A percentile compares a stretch with the other conserved stretches of the same genome.
phyloP scores from a whole-genome alignment of 2,888 invertebrate genomes.

The Tuberolachnus salignus region DNA sequence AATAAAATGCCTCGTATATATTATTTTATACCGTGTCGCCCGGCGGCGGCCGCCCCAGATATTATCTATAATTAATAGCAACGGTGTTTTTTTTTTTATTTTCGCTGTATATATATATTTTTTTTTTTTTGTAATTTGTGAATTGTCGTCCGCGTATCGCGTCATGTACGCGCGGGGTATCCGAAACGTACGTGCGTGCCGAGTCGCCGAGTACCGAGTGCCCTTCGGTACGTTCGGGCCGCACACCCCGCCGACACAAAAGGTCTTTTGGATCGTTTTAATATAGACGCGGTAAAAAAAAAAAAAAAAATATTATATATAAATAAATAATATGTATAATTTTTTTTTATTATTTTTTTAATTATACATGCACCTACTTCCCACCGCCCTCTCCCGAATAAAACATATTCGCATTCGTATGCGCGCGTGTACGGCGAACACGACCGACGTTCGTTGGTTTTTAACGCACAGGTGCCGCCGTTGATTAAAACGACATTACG shows the following conservation, averaged over 20 bases:
- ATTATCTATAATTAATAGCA: slow-evolving; percentile 43
- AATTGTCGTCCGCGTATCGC: background rate
- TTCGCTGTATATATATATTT: background rate
- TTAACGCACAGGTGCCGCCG: background rate
- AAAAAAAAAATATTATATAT: too few species aligned
- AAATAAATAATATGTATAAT: too few species aligned
- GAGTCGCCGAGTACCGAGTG: slow-evolving; percentile 16
- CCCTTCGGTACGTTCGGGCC: background rate
- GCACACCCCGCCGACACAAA: background rate
- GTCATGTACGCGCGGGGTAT: too few species aligned
- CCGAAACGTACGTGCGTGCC: slow-evolving; percentile 13
- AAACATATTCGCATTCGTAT: background rate
- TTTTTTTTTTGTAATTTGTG: background rate
- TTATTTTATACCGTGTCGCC: too few species aligned
- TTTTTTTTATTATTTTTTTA: background rate
- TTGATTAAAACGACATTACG: slow-evolving; percentile 9
- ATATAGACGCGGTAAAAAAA: background rate
- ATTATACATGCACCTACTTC: slow-evolving; percentile 17
- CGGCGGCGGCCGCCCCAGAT: slow-evolving; percentile 14
- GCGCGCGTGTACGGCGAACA: background rate
- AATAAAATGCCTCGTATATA: too few species aligned
- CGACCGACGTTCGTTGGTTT: background rate
- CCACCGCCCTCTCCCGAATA: too few species aligned
- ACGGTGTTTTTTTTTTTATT: slow-evolving; percentile 14
- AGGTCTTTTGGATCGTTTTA: slow-evolving; percentile 35